Evolutionary conservation across 2,113 vertebrate genomes (phyloP), one percentile per base, ranked within the genome.

Genomic region (Spea multiplicata): DNA sequence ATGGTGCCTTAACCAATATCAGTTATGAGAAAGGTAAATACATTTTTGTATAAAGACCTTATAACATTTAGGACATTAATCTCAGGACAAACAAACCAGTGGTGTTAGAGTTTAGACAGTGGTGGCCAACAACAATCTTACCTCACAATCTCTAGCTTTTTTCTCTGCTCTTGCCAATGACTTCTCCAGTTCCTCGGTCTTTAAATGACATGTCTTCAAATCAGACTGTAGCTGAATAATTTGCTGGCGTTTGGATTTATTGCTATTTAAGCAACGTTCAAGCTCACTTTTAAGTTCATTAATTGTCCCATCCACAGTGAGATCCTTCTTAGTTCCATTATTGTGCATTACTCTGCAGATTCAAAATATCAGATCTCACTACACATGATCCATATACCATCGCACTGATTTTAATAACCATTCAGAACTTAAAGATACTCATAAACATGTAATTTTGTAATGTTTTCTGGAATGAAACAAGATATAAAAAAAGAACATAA

Each of bases 191-290:
- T 93, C 87, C 44, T 91, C 89, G 0, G 86, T 81, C 59, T 78
- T 89, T 81, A 83, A 82, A 62, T 83, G 91, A 65, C 87, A 88
- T 70, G 80, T 88, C 72, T 89, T 92, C 71, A 96, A 92, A 57
- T 95, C 91, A 65, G 88, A 93, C 80, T 96, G 95, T 72, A 97
- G 84, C 81, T 91, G 92, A 70, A 85, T 84, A 84, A 98, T 88
- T 83, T 93, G 93, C 30, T 86, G 92, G 17, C 96, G 90, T 82
- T 99, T 98, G 65, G 84, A 86, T 65, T 95, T 95, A 86, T 98
- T 91, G 84, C 93, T 94, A 8, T 65, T 85, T 81, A 99, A 87
- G 78, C 94, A 94, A 69, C 90, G 92, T 80, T 96, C 93, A 84
- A 98, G 85, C 85, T 98, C 95, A 3, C 71, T 83, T 79, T 92